Evolutionary conservation across 2,888 invertebrate species (phyloP).

Genomic region (Galerucella nymphaeae): DNA sequence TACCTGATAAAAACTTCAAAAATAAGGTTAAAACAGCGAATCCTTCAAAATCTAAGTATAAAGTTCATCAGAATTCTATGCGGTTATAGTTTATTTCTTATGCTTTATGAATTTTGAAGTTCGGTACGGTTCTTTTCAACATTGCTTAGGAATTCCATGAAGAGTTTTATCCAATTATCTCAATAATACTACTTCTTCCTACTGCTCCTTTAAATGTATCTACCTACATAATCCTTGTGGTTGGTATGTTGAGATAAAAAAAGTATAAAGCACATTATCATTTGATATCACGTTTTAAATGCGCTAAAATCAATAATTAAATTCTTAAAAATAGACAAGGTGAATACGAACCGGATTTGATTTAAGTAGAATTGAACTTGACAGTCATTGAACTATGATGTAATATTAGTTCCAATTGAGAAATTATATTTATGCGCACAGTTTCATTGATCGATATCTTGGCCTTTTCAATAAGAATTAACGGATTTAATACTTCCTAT

Average conservation of each 20-base stretch:
- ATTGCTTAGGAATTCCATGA: neutral
- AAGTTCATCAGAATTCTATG: neutral
- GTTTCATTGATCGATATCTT: neutral
- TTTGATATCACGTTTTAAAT: neutral
- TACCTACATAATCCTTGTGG: neutral
- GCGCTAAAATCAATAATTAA: neutral
- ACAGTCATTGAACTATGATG: neutral
- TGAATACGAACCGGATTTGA: conserved; percentile 2
- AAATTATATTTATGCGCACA: neutral
- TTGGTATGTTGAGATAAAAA: neutral
- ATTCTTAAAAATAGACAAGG: neutral
- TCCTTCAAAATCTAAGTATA: neutral
- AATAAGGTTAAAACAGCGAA: neutral
- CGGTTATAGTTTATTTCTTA: neutral
- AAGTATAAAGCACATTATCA: neutral
- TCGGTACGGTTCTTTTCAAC: neutral
- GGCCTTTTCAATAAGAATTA: neutral
- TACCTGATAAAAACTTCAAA: neutral
- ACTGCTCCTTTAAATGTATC: neutral
- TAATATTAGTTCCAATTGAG: neutral
- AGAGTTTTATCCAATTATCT: neutral
- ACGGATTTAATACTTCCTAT: neutral
- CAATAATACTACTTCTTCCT: neutral
- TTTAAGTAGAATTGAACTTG: neutral
- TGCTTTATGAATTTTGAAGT: neutral